Evolutionary conservation across 2,113 vertebrate species (phyloP).

Genomic region (Oreotrochilus melanogaster): DNA sequence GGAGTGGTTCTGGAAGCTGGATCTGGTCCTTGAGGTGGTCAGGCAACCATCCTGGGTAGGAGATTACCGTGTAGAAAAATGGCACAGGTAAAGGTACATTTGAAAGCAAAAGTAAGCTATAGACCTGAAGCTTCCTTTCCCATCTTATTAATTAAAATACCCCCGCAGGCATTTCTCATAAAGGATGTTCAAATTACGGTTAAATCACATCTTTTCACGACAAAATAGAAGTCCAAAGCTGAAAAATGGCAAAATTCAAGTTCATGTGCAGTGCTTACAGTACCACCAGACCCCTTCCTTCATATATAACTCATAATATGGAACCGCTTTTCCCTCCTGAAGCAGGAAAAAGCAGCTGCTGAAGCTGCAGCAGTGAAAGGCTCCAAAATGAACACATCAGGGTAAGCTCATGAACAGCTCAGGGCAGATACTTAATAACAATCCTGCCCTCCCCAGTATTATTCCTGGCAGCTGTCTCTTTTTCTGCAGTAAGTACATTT

Average conservation of each 20-base stretch:
- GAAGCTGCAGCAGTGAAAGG: not conserved
- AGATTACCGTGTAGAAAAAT: not conserved
- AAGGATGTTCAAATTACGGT: slow-evolving; percentile 22
- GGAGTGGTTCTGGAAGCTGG: not conserved
- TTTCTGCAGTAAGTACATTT: slow-evolving; percentile 34
- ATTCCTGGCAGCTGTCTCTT: not conserved
- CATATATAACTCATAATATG: not conserved
- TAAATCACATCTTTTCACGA: slow-evolving; percentile 49
- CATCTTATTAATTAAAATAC: slow-evolving; percentile 19
- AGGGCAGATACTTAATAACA: not conserved
- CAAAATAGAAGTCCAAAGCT: slow-evolving; percentile 41
- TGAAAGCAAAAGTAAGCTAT: slow-evolving; percentile 2
- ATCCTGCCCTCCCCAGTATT: not conserved
- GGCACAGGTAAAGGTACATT: fast-evolving
- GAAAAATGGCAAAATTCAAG: slow-evolving; percentile 56
- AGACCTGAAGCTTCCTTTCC: not conserved
- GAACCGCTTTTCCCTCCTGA: not conserved
- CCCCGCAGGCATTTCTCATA: slow-evolving; percentile 38
- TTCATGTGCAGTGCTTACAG: not conserved
- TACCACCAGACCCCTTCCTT: slow-evolving; percentile 1
- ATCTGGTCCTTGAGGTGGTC: not conserved
- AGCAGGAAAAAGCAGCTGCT: slow-evolving; percentile 4
- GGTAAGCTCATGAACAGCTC: slow-evolving; percentile 8
- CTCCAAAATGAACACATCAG: not conserved
- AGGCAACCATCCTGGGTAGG: not conserved